A percentile compares a stretch with the other conserved stretches of the same genome.
Evolutionary conservation across 1,140 invertebrate genomes (phyloP).

Genomic region (Lucilia cuprina): DNA sequence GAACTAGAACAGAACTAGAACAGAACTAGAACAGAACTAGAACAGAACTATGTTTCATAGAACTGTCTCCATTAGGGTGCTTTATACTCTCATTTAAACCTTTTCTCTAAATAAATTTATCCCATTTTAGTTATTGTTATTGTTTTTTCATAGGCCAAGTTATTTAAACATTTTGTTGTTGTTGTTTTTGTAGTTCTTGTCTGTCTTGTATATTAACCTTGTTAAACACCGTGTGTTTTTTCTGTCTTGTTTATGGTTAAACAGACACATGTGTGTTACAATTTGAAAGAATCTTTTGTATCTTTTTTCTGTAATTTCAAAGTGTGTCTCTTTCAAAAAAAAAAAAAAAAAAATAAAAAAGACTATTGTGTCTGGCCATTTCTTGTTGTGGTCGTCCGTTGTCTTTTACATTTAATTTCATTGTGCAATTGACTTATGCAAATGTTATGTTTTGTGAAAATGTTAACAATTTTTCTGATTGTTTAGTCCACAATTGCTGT

Average conservation of each 20-base stretch:
- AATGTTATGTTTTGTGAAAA: conserved; percentile 11
- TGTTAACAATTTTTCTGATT: background rate
- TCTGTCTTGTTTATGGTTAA: background rate
- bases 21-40: no score
- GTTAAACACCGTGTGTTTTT: background rate
- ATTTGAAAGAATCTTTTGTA: conserved; percentile 6
- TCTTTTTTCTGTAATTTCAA: background rate
- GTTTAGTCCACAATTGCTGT: no score
- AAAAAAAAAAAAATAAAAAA: background rate
- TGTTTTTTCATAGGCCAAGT: background rate
- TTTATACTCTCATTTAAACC: background rate
- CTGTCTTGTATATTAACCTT: background rate
- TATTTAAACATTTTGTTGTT: no score
- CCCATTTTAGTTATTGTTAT: background rate
- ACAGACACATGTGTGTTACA: conserved; percentile 7
- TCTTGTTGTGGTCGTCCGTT: background rate
- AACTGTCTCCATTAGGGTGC: no score
- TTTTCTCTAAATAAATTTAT: background rate
- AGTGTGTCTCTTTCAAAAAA: background rate
- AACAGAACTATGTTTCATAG: no score
- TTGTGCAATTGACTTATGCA: conserved; percentile 30
- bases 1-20: no score
- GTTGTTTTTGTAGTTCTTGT: background rate
- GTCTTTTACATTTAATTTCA: background rate
- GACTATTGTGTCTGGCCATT: background rate